Evolutionary conservation across 2,113 vertebrate genomes (phyloP).

Genomic region (Anoplopoma fimbria): DNA sequence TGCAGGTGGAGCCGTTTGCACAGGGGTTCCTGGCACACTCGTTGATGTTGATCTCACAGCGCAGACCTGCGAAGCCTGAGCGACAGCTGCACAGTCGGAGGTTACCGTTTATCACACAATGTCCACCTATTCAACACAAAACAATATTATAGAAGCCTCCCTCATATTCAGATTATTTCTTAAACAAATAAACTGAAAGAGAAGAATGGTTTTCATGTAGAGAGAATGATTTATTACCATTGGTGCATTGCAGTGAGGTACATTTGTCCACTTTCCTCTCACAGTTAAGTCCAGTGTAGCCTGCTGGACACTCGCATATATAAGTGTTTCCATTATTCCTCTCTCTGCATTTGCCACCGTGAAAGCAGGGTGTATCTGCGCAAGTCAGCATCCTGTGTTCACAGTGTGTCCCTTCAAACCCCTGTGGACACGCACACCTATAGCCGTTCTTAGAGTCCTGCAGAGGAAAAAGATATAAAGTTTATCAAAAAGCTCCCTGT

Average conservation of each 20-base stretch:
- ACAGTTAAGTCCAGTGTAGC: conserved; percentile 97
- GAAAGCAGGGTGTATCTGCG: conserved; percentile 93
- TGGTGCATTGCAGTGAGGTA: conserved; percentile 91
- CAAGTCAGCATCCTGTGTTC: conserved; percentile 93
- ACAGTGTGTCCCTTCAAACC: conserved; percentile 93
- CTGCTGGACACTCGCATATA: conserved; percentile 89
- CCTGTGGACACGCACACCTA: conserved; percentile 89
- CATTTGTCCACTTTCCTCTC: conserved; percentile 97
- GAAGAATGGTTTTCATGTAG: neutral
- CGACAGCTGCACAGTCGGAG: conserved; percentile 91
- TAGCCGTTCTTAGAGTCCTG: conserved; percentile 93
- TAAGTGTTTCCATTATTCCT: conserved; percentile 89
- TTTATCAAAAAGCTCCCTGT: conserved; percentile 53
- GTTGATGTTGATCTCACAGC: conserved; percentile 91
- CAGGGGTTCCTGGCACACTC: conserved; percentile 93
- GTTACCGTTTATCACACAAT: conserved; percentile 88
- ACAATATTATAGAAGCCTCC: neutral
- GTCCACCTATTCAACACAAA: conserved; percentile 85
- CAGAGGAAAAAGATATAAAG: conserved; percentile 30
- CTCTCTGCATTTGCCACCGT: conserved; percentile 90
- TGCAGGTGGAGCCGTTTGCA: conserved; percentile 92
- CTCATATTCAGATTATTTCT: neutral
- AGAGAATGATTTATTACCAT: conserved; percentile 85
- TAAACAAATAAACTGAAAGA: neutral
- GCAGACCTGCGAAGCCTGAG: conserved; percentile 91